Evolutionary conservation across 2,888 invertebrate genomes (phyloP), one percentile per base, ranked within the genome.

Genomic region (Synergus itoensis): DNA sequence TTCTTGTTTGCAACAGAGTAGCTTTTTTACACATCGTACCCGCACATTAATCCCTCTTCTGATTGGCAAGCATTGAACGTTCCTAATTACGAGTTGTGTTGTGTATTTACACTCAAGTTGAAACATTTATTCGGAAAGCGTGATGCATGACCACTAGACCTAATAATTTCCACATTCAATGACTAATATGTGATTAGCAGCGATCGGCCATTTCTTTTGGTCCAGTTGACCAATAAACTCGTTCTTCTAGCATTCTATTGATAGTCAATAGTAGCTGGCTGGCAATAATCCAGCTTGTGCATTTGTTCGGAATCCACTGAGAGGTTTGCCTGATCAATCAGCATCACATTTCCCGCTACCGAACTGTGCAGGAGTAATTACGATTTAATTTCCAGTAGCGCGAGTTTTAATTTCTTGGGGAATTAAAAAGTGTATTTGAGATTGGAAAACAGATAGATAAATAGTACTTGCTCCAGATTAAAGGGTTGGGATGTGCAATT

Each of bases 131-230:
- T 53, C 36, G 80, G 80, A 83, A 83, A 83, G 79, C 80, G 77
- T 82, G 83, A 81, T 83, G 81, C 81, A 82, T 79, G 82, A 60
- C 73, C 69, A 48, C 67, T 41, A 79, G 76, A 77, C 81, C 43
- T 21, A 79, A 80, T 83, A 82, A 82, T 83, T 83, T 82, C 82
- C 79, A 77, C 77, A 76, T 83, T 77, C 82, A 77, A 79, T 82
- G 83, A 82, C 83, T 82, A 82, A 83, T 81, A 78, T 79, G 78
- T 80, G 79, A 82, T 83, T 83, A 82, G 81, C 77, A 73, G 45
- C 36, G 60, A 16, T 57, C 53, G 65, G 11, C 18, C 64, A 57
- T 77, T 77, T 83, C 77, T 80, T 81, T 80, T 75, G 21, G 43
- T 65, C 36, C 62, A 62, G 67, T 62, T 73, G 63, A 45, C 16